Evolutionary conservation across 64 coral and sea anemone genomes (phyloP).

Genomic region (Catalaphyllia jardinei): DNA sequence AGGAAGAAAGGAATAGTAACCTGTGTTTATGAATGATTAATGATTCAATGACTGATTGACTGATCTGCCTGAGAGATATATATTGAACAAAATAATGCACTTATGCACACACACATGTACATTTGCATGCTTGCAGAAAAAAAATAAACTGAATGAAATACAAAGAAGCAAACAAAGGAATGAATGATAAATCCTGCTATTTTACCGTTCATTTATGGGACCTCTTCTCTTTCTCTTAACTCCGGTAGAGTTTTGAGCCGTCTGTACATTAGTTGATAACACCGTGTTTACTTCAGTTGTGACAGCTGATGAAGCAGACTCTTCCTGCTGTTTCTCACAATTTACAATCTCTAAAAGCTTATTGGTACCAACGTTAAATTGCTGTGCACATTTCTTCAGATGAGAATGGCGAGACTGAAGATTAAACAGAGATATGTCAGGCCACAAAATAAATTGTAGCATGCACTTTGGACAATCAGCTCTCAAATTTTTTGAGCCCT

Average conservation of each 20-base stretch:
- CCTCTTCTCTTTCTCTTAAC: slow-evolving; percentile 34
- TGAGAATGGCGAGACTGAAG: slow-evolving; percentile 73
- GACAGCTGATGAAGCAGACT: background rate
- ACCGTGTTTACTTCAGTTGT: background rate
- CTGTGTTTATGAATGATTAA: no score
- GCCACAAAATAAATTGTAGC: no score
- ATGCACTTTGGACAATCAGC: background rate
- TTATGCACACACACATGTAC: no score
- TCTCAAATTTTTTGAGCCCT: no score
- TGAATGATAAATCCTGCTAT: background rate
- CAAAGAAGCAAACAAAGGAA: background rate
- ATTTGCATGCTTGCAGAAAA: no score
- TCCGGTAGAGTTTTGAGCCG: background rate
- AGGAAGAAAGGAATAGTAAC: no score
- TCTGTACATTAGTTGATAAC: background rate
- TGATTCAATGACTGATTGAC: no score
- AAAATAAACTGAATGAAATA: no score
- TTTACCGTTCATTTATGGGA: background rate
- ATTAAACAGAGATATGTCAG: background rate
- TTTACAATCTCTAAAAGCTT: slow-evolving; percentile 71
- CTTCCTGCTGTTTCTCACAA: slow-evolving; percentile 10
- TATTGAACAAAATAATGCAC: no score
- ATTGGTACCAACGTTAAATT: slow-evolving; percentile 64
- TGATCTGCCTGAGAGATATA: no score
- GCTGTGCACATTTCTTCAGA: slow-evolving; percentile 92